Percentiles rank a stretch among this genome's conserved stretches.
These are phyloP conservation scores for Drosophila hydei DNA, from an alignment of 1,140 invertebrate species.

Conservation along the genomic window DNA sequence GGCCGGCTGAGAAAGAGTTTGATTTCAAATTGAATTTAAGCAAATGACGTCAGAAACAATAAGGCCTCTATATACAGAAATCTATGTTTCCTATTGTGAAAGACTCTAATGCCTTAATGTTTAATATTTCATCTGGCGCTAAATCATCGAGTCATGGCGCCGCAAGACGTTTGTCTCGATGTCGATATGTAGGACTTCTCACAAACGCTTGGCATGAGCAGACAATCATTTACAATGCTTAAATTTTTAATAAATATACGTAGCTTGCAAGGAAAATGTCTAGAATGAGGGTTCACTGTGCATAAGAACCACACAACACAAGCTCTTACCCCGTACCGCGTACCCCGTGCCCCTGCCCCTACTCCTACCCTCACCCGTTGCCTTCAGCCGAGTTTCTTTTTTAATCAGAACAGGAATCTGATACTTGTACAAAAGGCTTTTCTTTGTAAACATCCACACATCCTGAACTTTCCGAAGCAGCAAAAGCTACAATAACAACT, in stretches of 20 bases:
- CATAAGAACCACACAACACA: neutral
- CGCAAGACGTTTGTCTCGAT: conserved; percentile 43
- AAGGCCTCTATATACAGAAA: conserved; percentile 13
- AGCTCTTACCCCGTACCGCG: neutral
- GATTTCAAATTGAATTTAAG: conserved; percentile 80
- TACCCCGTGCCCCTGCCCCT: neutral
- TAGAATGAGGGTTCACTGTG: conserved; percentile 12
- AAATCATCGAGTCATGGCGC: conserved; percentile 74
- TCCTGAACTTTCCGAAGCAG: conserved; percentile 74
- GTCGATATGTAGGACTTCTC: conserved; percentile 27
- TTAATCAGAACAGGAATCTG: conserved; percentile 80
- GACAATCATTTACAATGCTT: conserved; percentile 79
- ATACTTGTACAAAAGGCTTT: conserved; percentile 81
- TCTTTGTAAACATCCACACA: conserved; percentile 75
- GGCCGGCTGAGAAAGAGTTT: conserved; percentile 64
- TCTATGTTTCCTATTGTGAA: conserved; percentile 26
- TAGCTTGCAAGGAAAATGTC: conserved; percentile 22
- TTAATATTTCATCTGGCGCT: conserved; percentile 62
- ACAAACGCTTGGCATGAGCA: conserved; percentile 60
- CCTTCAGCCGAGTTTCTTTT: conserved; percentile 46
- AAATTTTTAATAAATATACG: conserved; percentile 78
- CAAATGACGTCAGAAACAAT: conserved; percentile 78
- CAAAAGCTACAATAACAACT: conserved; percentile 46
- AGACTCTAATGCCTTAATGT: conserved; percentile 74
- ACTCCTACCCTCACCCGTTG: conserved; percentile 3